Evolutionary conservation across 2,797 vertebrate genomes (phyloP), one percentile per base, ranked within the genome.

Genomic region (Pangasius macronema): DNA sequence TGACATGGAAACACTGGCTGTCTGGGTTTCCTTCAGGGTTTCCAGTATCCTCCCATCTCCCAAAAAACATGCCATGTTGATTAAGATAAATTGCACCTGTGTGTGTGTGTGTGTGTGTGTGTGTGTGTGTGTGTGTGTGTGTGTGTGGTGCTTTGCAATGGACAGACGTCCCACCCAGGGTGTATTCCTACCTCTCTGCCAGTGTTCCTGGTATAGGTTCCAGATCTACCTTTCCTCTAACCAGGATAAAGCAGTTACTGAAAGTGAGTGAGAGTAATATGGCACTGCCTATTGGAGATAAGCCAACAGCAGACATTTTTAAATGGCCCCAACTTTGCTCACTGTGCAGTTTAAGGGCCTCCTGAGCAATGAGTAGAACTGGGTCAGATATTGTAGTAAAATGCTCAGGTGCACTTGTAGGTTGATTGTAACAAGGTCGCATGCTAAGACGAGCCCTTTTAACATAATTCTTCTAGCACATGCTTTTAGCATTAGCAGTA

Each of bases 341-440:
- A 33, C 16, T 51, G 14, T 30, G 61, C 61, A 67, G 61, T 83
- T 49, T 51, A 53, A 67, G 82, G 68, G 63, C 46, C 63, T 68
- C n/a, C 63, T 33, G 46, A 83, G 7, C 16, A 24, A 18, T 53
- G 46, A 51, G 36, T 2, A 10, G 18, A 83, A 83, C 82, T 83
- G 61, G 63, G 63, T 68, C 55, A 81, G 36, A 81, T 81, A 39
- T 80, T 59, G 22, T 39, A 59, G 53, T 80, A 27, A 59, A 39
- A 81, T 36, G 27, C 51, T 42, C 79, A 81, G 55, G 33, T 61
- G 14, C 55, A 61, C 36, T 27, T 61, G 33, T 81, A 42, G 51
- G 30, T 79, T 75, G 42, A 49, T 75, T 75, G 24, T 13, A 75
- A 75, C 72, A 75, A 49, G 39, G 42, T 76, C 42, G 30, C 73